Evolutionary conservation across 2,888 invertebrate genomes (phyloP), one percentile per base, ranked within the genome.

Genomic region (Sarcophaga carnaria): DNA sequence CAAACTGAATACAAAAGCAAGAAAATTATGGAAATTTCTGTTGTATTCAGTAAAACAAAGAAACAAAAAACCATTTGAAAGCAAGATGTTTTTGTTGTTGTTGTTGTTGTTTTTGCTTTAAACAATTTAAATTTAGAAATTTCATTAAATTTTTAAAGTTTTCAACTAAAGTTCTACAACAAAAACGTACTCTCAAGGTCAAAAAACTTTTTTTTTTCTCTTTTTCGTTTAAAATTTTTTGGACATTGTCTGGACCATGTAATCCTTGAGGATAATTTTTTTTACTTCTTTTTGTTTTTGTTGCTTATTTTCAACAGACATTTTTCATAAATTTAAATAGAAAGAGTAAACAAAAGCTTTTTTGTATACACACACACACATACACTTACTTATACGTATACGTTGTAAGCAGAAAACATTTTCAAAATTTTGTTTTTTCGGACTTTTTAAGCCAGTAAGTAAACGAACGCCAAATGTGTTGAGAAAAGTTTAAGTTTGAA

Each of bases 141-240:
- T 14, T 14, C 4, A 54, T 17, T 0, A 5, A 54, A 17, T 37
- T 37, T 37, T 10, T 37, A 54, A 17, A 54, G 17, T 54, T 14
- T 4, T 54, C 0, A 49, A 17, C 17, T 49, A 14, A 49, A 49
- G 49, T 49, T 49, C 11, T 49, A 3, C 14, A 49, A 49, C 49
- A 49, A 49, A 12, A 54, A 12, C 37, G 27, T 70, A 75, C 63
- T 76, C 80, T 84, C 84, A 84, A 84, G 84, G 84, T 84, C 76
- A 84, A 59, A 75, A 80, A 80, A 84, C 80, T 84, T 80, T 80
- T 79, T 66, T 66, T 75, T 74, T 62, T 79, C 60, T 66, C 69
- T 80, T 74, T 62, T 20, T 54, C n/a, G 12, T 59, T 66, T 25
- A 11, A 62, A 20, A 37, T 37, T 64, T 64, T 63, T 78, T 64